Percentiles rank a stretch among this genome's conserved stretches.
Conservation (phyloP, 2,888 invertebrate species). For the Thera britannica region DNA sequence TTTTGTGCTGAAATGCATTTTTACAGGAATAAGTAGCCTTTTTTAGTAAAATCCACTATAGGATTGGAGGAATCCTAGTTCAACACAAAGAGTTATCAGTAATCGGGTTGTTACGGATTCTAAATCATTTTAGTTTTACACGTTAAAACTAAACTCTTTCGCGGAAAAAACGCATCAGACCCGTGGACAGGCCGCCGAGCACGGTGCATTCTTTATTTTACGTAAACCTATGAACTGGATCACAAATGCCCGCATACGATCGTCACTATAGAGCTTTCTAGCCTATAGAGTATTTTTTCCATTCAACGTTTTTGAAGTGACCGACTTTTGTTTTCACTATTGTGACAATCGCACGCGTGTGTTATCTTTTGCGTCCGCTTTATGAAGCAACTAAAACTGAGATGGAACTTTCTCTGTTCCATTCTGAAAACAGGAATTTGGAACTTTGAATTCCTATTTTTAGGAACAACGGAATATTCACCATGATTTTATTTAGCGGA, state of each 20-base stretch:
- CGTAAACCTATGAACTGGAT: conserved; percentile 49
- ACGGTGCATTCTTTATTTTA: conserved; percentile 80
- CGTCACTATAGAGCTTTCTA: neutral
- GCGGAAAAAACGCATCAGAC: conserved; percentile 57
- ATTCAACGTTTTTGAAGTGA: neutral
- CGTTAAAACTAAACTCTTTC: conserved; percentile 31
- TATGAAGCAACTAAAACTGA: neutral
- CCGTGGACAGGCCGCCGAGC: conserved; percentile 62
- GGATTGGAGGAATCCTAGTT: neutral
- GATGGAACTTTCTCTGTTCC: no score
- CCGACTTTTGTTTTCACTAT: no score
- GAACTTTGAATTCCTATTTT: no score
- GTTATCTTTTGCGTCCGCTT: neutral
- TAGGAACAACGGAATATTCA: no score
- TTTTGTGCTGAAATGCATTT: no score
- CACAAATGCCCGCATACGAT: neutral
- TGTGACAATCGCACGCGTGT: no score
- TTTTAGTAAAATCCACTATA: no score
- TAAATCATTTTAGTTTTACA: conserved; percentile 52
- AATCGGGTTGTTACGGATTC: conserved; percentile 12
- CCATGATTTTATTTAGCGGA: no score
- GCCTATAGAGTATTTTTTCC: neutral
- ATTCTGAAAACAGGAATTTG: no score
- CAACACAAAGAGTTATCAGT: neutral
- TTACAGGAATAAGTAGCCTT: no score